Evolutionary conservation across 2,888 invertebrate genomes (phyloP).

Genomic region (Caenorhabditis angaria): DNA sequence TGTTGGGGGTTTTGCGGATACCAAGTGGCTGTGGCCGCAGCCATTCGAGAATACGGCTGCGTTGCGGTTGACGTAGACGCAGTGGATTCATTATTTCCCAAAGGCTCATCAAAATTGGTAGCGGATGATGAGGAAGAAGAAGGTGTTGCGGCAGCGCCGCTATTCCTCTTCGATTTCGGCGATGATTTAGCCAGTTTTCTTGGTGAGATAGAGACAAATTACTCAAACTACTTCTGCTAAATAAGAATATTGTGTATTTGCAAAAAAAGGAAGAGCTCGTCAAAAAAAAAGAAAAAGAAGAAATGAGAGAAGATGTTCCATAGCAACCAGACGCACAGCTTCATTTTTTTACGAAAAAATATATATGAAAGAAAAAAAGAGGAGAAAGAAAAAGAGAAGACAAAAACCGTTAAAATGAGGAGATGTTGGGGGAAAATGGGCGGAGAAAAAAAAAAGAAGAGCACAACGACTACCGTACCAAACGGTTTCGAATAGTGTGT

Average conservation of each 20-base stretch:
- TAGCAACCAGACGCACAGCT: too few species aligned
- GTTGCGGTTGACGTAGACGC: neutral
- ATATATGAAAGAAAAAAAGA: slow-evolving; percentile 11
- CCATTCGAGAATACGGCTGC: slow-evolving; percentile 26
- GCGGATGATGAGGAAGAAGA: neutral
- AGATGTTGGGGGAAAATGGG: slow-evolving; percentile 6
- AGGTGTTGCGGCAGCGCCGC: slow-evolving; percentile 4
- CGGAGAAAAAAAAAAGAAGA: too few species aligned
- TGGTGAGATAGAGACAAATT: neutral
- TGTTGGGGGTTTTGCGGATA: slow-evolving; percentile 41
- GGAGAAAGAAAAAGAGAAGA: neutral
- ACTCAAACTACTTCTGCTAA: neutral
- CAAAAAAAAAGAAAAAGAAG: neutral
- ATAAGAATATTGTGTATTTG: neutral
- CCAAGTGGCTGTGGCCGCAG: slow-evolving; percentile 42
- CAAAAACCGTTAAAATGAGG: neutral
- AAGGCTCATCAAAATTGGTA: neutral
- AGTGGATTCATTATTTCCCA: neutral
- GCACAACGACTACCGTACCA: too few species aligned
- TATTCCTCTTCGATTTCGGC: slow-evolving; percentile 27
- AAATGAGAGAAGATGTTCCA: too few species aligned
- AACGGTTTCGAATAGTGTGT: too few species aligned
- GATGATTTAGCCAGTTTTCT: slow-evolving; percentile 27
- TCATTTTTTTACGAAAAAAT: slow-evolving; percentile 3
- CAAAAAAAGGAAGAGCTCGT: neutral